Percentiles rank a stretch among this genome's conserved stretches.
These are phyloP conservation scores for Neotoxoptera formosana DNA, from an alignment of 1,140 invertebrate species.

Conservation along the genomic window DNA sequence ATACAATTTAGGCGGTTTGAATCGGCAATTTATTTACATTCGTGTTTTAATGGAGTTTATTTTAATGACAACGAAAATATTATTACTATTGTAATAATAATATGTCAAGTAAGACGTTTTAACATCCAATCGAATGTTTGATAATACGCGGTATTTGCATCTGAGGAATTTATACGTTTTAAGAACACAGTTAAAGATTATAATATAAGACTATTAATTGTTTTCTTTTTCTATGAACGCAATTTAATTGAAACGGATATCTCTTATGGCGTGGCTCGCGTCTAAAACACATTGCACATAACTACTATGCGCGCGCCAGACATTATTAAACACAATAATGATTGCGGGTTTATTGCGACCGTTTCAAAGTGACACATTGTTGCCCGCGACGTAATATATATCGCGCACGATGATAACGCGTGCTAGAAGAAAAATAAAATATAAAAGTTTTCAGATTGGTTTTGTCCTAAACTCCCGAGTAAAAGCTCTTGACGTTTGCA, in stretches of 20 bases:
- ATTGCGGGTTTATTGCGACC: background rate
- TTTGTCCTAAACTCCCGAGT: constrained; percentile 8
- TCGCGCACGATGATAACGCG: background rate
- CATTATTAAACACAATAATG: background rate
- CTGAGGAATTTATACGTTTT: background rate
- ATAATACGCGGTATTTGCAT: background rate
- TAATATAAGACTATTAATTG: background rate
- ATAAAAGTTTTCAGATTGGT: constrained; percentile 30
- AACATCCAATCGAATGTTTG: background rate
- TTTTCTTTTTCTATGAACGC: background rate
- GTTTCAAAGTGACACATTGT: background rate
- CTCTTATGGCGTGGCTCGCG: background rate
- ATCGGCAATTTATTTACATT: background rate
- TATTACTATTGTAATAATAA: background rate
- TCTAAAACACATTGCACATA: background rate
- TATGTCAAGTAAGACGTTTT: background rate
- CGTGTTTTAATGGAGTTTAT: background rate
- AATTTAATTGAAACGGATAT: background rate
- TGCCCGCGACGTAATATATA: background rate
- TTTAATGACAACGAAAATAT: background rate
- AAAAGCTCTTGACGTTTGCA: constrained; percentile 20
- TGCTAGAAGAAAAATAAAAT: background rate
- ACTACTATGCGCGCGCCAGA: background rate
- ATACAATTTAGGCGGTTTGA: background rate
- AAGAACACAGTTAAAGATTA: background rate